Evolutionary conservation across 2,113 vertebrate species (phyloP).

Genomic region (Macrotis lagotis): DNA sequence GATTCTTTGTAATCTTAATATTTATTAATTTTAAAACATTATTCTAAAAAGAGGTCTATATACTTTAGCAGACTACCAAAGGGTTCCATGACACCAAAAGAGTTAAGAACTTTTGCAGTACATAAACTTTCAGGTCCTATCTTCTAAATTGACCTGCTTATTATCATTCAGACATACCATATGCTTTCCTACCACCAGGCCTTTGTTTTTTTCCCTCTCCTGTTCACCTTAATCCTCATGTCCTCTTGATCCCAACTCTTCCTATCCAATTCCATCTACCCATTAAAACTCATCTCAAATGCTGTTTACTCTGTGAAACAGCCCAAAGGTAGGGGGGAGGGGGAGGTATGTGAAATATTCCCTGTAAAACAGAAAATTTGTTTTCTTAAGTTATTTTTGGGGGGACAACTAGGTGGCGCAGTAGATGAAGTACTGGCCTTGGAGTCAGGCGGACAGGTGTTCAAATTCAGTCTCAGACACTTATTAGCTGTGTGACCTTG

Average conservation of each 20-base stretch:
- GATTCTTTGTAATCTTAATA: neutral
- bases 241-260: neutral
- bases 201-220: neutral
- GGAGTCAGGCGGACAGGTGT: no score
- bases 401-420: no score
- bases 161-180: neutral
- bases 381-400: no score
- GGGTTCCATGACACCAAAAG: neutral
- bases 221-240: neutral
- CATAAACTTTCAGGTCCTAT: neutral
- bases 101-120: neutral
- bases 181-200: neutral
- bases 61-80: neutral
- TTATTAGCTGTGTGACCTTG: no score
- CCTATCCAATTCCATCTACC: neutral
- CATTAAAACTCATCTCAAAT: neutral
- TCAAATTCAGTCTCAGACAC: no score
- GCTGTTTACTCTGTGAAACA: neutral
- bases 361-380: neutral
- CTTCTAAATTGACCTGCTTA: neutral
- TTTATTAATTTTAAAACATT: neutral
- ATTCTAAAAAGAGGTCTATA: neutral
- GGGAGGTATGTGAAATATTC: neutral
- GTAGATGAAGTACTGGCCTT: no score
- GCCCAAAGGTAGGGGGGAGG: neutral